Evolutionary conservation across 2,888 invertebrate genomes (phyloP).

Genomic region (Eupithecia tripunctaria): DNA sequence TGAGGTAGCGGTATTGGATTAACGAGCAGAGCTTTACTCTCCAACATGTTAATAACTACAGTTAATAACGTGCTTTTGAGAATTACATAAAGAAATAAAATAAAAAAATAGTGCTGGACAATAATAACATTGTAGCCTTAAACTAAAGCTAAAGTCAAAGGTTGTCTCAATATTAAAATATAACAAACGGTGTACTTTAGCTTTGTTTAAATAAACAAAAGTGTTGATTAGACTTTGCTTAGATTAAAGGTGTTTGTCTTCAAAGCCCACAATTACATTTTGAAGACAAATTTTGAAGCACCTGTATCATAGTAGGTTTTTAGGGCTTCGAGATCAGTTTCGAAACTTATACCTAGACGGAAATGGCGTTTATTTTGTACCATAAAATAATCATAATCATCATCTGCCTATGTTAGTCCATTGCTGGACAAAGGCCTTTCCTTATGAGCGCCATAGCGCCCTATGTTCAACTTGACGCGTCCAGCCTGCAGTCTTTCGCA

Average conservation of each 20-base stretch:
- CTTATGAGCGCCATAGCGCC: too few species aligned
- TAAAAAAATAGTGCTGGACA: too few species aligned
- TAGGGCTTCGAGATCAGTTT: too few species aligned
- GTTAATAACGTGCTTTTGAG: not conserved
- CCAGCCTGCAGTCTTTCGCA: too few species aligned
- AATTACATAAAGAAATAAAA: conserved; percentile 2
- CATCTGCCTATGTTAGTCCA: too few species aligned
- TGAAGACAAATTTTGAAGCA: not conserved
- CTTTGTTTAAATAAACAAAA: conserved; percentile 4
- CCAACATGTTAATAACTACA: not conserved
- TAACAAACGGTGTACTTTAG: not conserved
- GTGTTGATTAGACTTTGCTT: conserved; percentile 1
- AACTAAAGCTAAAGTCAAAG: not conserved
- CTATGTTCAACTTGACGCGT: too few species aligned
- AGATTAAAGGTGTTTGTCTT: not conserved
- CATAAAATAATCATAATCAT: too few species aligned
- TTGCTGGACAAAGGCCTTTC: too few species aligned
- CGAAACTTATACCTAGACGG: too few species aligned
- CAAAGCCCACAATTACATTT: not conserved
- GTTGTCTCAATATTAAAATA: conserved; percentile 8
- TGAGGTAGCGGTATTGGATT: too few species aligned
- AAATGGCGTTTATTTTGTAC: too few species aligned
- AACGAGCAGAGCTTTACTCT: not conserved
- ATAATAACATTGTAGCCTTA: not conserved
- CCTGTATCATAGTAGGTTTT: too few species aligned